Percentiles rank a stretch among this genome's conserved stretches.
Evolutionary conservation across 2,888 invertebrate genomes (phyloP).

Genomic region (Arrhopalites spinosus): DNA sequence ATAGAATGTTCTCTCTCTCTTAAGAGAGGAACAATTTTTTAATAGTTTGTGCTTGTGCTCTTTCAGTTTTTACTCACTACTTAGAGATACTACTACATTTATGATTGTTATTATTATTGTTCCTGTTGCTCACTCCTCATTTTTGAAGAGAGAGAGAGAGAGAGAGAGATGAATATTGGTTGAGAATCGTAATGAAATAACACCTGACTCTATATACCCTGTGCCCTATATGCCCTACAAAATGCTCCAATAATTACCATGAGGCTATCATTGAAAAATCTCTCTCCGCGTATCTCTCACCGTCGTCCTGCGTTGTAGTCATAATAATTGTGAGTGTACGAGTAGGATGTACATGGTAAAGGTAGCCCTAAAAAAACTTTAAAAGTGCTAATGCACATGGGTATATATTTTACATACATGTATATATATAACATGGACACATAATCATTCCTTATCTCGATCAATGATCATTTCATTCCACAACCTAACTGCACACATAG

Average conservation of each 20-base stretch:
- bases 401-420: neutral
- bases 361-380: neutral
- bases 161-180: too few relatives aligned
- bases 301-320: neutral
- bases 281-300: neutral
- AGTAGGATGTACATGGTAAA: neutral
- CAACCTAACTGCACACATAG: neutral
- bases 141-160: too few relatives aligned
- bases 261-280: constrained; percentile 11
- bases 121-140: too few relatives aligned
- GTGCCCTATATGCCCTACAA: constrained; percentile 50
- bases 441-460: constrained; percentile 1
- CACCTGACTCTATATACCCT: constrained; percentile 29
- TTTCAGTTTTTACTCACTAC: too few relatives aligned
- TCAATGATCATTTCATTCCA: constrained; percentile 9
- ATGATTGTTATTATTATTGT: too few relatives aligned
- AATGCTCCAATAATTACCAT: constrained; percentile 53
- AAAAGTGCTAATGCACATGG: neutral
- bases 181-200: neutral
- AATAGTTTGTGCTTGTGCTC: too few relatives aligned
- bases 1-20: too few relatives aligned
- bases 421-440: too few relatives aligned
- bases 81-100: too few relatives aligned
- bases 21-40: too few relatives aligned
- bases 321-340: neutral